Conservation (phyloP, 2,113 vertebrate species). For the Lichenostomus cassidix region DNA sequence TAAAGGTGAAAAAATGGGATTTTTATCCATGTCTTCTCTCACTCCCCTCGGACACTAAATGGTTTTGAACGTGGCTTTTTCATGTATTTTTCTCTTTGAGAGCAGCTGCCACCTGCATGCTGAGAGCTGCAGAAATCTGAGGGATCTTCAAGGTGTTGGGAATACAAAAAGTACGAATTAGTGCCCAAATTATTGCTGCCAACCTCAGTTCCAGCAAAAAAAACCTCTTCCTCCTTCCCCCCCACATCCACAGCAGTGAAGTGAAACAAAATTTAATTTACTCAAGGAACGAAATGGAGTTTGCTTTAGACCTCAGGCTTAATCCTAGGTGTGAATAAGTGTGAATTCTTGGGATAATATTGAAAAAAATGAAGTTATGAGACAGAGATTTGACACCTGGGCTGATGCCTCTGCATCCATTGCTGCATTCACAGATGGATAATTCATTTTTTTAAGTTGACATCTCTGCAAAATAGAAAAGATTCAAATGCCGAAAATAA, state of each 20-base stretch:
- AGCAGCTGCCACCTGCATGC: neutral
- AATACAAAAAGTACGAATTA: neutral
- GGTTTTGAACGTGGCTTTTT: neutral
- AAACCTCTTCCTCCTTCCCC: neutral
- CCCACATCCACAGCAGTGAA: neutral
- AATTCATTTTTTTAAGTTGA: neutral
- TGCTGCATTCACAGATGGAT: neutral
- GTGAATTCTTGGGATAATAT: neutral
- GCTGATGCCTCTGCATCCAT: fast-evolving
- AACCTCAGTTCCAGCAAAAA: neutral
- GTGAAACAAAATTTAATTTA: neutral
- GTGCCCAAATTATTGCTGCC: neutral
- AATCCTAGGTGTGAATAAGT: neutral
- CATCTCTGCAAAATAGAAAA: neutral
- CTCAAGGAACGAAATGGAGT: neutral
- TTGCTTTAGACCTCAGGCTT: neutral
- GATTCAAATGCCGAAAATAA: neutral
- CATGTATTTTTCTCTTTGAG: neutral
- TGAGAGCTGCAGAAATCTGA: neutral
- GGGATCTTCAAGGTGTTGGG: neutral
- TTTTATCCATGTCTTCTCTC: neutral
- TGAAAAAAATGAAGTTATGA: neutral
- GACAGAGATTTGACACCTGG: fast-evolving
- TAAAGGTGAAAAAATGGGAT: neutral
- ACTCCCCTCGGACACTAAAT: neutral